Conservation (phyloP, 2,888 invertebrate species). For the Lamellibrachia columna region DNA sequence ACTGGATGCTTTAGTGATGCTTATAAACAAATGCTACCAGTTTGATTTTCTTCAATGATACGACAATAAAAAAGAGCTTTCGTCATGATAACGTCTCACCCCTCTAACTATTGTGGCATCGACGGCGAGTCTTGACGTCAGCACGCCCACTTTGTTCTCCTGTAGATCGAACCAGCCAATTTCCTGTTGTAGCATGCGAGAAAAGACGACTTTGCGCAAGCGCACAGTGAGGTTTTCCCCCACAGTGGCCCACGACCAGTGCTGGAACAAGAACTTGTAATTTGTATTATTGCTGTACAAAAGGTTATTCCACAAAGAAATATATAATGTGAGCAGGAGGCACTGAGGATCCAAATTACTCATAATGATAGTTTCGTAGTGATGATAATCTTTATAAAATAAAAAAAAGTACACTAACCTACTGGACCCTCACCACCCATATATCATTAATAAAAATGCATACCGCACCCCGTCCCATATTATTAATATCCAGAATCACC, state of each 20-base stretch:
- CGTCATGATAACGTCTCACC: conserved; percentile 48
- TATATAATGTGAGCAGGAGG: neutral
- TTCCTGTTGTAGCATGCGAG: conserved; percentile 70
- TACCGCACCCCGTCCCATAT: too few relatives aligned
- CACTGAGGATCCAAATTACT: neutral
- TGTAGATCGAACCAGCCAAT: conserved; percentile 63
- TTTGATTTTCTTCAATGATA: neutral
- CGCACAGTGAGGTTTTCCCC: conserved; percentile 83
- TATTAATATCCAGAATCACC: too few relatives aligned
- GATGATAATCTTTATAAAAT: too few relatives aligned
- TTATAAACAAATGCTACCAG: too few relatives aligned
- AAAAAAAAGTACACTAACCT: too few relatives aligned
- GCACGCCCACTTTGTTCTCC: conserved; percentile 60
- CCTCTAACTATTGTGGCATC: conserved; percentile 65
- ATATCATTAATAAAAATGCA: too few relatives aligned
- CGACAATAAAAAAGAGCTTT: neutral
- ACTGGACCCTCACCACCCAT: too few relatives aligned
- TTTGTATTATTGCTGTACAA: neutral
- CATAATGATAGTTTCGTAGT: neutral
- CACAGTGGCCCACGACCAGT: conserved; percentile 76
- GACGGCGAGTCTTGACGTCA: conserved; percentile 62
- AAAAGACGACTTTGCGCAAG: conserved; percentile 69
- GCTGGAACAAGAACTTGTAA: conserved; percentile 29
- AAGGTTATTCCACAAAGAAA: neutral
- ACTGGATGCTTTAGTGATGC: too few relatives aligned